Evolutionary conservation across 2,797 vertebrate genomes (phyloP).

Genomic region (Sus cebifrons): DNA sequence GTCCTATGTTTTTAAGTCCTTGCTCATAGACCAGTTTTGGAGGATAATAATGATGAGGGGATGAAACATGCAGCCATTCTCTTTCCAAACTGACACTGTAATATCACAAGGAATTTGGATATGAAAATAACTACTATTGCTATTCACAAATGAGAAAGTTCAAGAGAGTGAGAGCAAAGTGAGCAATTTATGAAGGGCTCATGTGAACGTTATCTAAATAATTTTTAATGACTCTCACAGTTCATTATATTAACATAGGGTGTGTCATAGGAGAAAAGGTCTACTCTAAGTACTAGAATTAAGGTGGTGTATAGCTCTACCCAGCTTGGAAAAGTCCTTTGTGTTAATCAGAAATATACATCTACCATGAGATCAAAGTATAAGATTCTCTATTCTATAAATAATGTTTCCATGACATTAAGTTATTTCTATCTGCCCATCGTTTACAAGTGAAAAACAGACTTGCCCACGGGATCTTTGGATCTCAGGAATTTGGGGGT

Average conservation of each 20-base stretch:
- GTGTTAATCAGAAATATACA: background rate
- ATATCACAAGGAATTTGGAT: background rate
- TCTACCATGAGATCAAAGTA: background rate
- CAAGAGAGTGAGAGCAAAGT: background rate
- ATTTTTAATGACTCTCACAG: background rate
- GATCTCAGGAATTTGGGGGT: conserved; percentile 48
- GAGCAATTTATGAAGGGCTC: background rate
- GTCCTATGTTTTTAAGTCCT: background rate
- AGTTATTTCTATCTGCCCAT: conserved; percentile 39
- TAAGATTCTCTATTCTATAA: background rate
- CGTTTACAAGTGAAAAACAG: background rate
- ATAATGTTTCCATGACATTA: background rate
- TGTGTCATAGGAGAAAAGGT: background rate
- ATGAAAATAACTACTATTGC: background rate
- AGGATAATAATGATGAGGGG: background rate
- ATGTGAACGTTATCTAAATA: background rate
- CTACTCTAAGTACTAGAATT: background rate
- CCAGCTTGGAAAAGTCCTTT: background rate
- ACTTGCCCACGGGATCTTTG: conserved; percentile 48
- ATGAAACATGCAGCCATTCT: background rate
- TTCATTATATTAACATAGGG: background rate
- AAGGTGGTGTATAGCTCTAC: background rate
- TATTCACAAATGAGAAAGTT: conserved; percentile 3
- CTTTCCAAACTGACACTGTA: background rate
- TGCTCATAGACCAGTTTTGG: background rate